Conservation (phyloP, 1,140 invertebrate species). For the Drosophila sucinea region DNA sequence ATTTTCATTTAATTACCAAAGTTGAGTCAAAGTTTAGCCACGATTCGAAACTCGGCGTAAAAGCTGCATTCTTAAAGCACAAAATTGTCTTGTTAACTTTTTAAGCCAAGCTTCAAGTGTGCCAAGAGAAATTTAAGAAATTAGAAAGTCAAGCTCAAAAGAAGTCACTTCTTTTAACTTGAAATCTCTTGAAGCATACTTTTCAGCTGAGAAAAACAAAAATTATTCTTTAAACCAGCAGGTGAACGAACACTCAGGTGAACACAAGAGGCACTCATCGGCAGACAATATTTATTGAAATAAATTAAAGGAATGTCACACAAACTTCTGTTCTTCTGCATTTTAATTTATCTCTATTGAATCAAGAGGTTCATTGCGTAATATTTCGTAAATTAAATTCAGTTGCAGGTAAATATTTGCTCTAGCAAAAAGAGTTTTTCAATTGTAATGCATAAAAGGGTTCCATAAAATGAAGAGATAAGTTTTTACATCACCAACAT, state of each 20-base stretch:
- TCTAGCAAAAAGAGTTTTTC: too few species aligned
- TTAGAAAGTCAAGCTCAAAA: background rate
- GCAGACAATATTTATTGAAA: too few species aligned
- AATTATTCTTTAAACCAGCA: too few species aligned
- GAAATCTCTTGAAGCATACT: background rate
- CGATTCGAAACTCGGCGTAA: background rate
- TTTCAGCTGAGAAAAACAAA: background rate
- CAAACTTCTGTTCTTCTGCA: too few species aligned
- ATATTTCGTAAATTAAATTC: too few species aligned
- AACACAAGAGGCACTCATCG: too few species aligned
- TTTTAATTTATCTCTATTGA: too few species aligned
- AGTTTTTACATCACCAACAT: conserved; percentile 10
- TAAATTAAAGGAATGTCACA: too few species aligned
- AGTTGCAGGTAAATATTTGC: too few species aligned
- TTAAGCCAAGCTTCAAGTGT: background rate
- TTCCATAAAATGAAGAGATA: background rate
- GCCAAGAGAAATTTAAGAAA: background rate
- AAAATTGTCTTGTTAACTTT: background rate
- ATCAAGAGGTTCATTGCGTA: too few species aligned
- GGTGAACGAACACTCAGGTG: too few species aligned
- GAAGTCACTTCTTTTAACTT: background rate
- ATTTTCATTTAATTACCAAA: background rate
- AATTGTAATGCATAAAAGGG: too few species aligned
- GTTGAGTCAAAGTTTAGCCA: background rate
- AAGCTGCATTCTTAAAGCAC: background rate